These are phyloP conservation scores for Cacatua alba DNA, from an alignment of 2,113 vertebrate genomes.

Conservation along the genomic window DNA sequence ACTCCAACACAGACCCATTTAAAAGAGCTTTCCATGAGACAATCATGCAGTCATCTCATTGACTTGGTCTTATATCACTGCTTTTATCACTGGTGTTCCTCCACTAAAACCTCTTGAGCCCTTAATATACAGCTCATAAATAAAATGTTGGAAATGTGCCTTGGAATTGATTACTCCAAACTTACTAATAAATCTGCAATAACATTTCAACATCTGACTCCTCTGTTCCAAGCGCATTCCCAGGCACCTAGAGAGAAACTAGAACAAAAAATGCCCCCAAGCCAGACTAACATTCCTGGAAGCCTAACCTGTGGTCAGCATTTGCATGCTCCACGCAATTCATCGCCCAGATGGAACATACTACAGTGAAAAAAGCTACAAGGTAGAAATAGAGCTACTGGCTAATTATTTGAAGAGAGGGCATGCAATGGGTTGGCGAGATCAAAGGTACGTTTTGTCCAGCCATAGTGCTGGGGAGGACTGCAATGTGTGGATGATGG, in stretches of 20 bases:
- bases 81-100: neutral
- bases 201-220: neutral
- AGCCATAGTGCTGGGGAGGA: neutral
- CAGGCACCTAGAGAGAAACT: neutral
- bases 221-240: neutral
- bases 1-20: neutral
- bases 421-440: neutral
- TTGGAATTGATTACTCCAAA: neutral
- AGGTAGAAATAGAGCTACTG: neutral
- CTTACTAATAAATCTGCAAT: neutral
- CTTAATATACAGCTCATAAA: neutral
- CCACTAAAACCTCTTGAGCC: neutral
- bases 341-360: neutral
- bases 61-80: neutral
- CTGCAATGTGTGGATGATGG: fast-evolving
- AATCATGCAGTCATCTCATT: neutral
- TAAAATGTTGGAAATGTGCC: neutral
- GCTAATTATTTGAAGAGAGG: neutral
- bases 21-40: neutral
- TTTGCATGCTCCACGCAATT: neutral
- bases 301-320: neutral
- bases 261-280: neutral
- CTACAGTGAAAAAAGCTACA: neutral
- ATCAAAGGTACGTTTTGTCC: neutral
- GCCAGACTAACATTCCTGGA: neutral